phyloP scores from a whole-genome alignment of 2,797 vertebrate genomes.

The Gephyroberyx darwinii region DNA sequence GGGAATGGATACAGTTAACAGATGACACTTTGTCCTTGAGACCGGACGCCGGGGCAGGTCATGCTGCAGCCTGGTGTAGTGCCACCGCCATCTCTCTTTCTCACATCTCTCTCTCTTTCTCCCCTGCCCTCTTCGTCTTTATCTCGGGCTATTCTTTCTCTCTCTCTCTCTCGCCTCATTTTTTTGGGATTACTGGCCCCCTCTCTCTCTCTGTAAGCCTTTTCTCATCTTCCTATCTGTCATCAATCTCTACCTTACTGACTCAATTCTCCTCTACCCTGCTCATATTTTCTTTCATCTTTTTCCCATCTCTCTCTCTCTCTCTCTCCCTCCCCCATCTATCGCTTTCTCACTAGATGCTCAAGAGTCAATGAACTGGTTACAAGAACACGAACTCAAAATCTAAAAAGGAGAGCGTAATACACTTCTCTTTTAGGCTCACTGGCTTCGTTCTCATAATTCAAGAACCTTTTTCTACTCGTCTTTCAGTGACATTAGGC shows the following conservation, averaged over 20 bases:
- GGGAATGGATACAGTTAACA: conserved; percentile 83
- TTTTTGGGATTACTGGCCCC: conserved; percentile 57
- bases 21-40: conserved; percentile 81
- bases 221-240: conserved; percentile 79
- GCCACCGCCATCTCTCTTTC: conserved; percentile 47
- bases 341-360: conserved; percentile 64
- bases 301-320: conserved; percentile 35
- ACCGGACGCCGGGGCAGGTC: conserved; percentile 69
- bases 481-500: conserved; percentile 43
- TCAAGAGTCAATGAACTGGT: conserved; percentile 74
- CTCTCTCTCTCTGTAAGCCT: conserved; percentile 55
- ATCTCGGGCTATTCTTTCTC: conserved; percentile 52
- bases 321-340: conserved; percentile 40
- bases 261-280: conserved; percentile 73
- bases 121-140: conserved; percentile 62
- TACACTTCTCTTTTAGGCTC: conserved; percentile 58
- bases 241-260: conserved; percentile 78
- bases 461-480: conserved; percentile 41
- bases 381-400: conserved; percentile 72
- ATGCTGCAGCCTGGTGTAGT: conserved; percentile 47
- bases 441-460: conserved; percentile 62
- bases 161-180: conserved; percentile 26
- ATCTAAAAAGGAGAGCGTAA: conserved; percentile 62
- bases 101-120: conserved; percentile 10
- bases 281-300: conserved; percentile 80